Evolutionary conservation across 2,888 invertebrate species (phyloP).

Genomic region (Tiphia femorata): DNA sequence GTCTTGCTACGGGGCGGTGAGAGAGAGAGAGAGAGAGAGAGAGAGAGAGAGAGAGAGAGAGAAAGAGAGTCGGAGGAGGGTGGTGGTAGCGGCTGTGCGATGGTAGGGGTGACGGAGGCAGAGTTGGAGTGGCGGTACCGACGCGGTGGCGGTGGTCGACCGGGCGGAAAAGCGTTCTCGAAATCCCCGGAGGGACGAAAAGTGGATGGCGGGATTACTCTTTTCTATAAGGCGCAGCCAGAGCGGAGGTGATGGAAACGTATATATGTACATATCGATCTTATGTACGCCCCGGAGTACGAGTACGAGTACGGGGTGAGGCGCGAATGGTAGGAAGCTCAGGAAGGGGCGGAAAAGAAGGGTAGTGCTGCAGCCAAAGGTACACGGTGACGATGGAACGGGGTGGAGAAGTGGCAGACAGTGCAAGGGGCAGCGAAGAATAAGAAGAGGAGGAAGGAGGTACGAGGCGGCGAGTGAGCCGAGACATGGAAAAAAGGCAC

Average conservation of each 20-base stretch:
- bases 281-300: no score
- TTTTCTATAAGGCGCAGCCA: constrained; percentile 55
- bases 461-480: constrained; percentile 12
- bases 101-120: constrained; percentile 19
- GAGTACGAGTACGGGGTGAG: constrained; percentile 9
- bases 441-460: constrained; percentile 30
- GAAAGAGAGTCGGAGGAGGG: not conserved
- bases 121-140: constrained; percentile 28
- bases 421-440: constrained; percentile 30
- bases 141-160: constrained; percentile 47
- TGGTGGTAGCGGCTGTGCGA: no score
- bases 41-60: no score
- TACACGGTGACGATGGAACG: not conserved
- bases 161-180: constrained; percentile 63
- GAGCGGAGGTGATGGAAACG: constrained; percentile 16
- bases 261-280: not conserved
- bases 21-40: no score
- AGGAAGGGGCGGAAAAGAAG: constrained; percentile 1
- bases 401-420: constrained; percentile 21
- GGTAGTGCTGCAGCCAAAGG: not conserved
- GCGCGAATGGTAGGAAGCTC: not conserved
- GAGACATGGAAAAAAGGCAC: constrained; percentile 36
- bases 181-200: constrained; percentile 59
- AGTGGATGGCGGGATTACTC: constrained; percentile 61
- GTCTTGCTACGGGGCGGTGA: constrained; percentile 24